These are phyloP conservation scores for Bufotes viridis DNA, from an alignment of 2,797 vertebrate species.

Conservation along the genomic window DNA sequence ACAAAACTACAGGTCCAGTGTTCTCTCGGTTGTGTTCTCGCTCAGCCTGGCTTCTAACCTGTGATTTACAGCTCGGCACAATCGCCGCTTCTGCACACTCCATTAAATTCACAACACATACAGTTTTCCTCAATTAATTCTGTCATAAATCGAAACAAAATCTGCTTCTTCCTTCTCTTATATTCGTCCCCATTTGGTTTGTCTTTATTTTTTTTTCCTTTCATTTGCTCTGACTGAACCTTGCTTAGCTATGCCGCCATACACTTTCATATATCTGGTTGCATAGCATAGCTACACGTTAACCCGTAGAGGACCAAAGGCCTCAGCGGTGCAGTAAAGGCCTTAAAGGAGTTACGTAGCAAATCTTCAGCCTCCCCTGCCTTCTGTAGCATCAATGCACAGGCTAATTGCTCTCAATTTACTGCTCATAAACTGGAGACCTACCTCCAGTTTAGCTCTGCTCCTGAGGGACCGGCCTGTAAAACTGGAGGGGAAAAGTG, in stretches of 20 bases:
- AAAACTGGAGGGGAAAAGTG: slow-evolving; percentile 49
- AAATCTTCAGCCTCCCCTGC: slow-evolving; percentile 15
- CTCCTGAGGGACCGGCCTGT: slow-evolving; percentile 54
- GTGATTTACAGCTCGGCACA: slow-evolving; percentile 23
- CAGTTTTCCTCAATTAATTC: slow-evolving; percentile 64
- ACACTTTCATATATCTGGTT: neutral
- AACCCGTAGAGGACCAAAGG: slow-evolving; percentile 23
- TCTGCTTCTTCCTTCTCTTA: slow-evolving; percentile 63
- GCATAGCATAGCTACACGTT: neutral
- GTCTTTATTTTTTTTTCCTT: neutral
- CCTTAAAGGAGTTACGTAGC: slow-evolving; percentile 13
- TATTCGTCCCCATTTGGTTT: neutral
- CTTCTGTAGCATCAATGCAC: slow-evolving; percentile 50
- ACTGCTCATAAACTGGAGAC: slow-evolving; percentile 58
- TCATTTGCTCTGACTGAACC: neutral
- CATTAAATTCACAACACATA: slow-evolving; percentile 53
- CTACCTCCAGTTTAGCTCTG: slow-evolving; percentile 53
- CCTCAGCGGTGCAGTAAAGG: neutral
- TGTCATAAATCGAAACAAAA: slow-evolving; percentile 64
- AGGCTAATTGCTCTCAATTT: slow-evolving; percentile 58
- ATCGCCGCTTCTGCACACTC: slow-evolving; percentile 41
- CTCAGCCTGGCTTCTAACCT: slow-evolving; percentile 62
- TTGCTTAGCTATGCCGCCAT: neutral
- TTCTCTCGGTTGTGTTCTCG: slow-evolving; percentile 64
- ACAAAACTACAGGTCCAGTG: slow-evolving; percentile 69